Conservation (phyloP, 53 echinoderm and acorn worm species). For the Luidia sarsii region DNA sequence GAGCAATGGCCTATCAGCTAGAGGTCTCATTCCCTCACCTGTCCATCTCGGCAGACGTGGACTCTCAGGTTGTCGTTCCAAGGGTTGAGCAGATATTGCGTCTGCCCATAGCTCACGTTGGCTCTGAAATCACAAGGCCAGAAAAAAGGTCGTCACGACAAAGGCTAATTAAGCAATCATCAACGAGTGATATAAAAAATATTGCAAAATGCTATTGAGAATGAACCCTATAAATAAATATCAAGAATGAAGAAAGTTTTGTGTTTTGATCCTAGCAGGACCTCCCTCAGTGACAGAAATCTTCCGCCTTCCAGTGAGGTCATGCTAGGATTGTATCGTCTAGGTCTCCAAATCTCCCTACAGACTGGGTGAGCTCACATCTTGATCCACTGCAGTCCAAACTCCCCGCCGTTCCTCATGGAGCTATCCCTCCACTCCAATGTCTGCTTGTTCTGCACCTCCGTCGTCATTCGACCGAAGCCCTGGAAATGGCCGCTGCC, state of each 20-base stretch:
- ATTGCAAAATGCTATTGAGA: too few relatives aligned
- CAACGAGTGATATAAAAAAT: too few relatives aligned
- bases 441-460: constrained; percentile 23
- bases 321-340: too few relatives aligned
- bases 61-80: constrained; percentile 67
- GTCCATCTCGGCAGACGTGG: constrained; percentile 58
- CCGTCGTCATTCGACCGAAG: constrained; percentile 62
- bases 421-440: constrained; percentile 47
- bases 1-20: too few relatives aligned
- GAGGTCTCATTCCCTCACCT: too few relatives aligned
- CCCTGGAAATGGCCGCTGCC: constrained; percentile 69
- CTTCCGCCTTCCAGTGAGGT: too few relatives aligned
- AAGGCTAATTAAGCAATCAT: too few relatives aligned
- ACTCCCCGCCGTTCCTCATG: constrained; percentile 51
- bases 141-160: too few relatives aligned
- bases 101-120: constrained; percentile 56
- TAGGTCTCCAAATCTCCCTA: too few relatives aligned
- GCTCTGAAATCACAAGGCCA: too few relatives aligned
- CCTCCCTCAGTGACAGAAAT: too few relatives aligned
- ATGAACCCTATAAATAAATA: not conserved
- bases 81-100: constrained; percentile 41
- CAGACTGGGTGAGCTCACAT: constrained; percentile 48
- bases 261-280: too few relatives aligned
- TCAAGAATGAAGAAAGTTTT: not conserved
- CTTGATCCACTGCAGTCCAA: constrained; percentile 68